Conservation (phyloP, 37 sponge, comb jelly and placozoan genomes). For the Crambe crambe region DNA sequence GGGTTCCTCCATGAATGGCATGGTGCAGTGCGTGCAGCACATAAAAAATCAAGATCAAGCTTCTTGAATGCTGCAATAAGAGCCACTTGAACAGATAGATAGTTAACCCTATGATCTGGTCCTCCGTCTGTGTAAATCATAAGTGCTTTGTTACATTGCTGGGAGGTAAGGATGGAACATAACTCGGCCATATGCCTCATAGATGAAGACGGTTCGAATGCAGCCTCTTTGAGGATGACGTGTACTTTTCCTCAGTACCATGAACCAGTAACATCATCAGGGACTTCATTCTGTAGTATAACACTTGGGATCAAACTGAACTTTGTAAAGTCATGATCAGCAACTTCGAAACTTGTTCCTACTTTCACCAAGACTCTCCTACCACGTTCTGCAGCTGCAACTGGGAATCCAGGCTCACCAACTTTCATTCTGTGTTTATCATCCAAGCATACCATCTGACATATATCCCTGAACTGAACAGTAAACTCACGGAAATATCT, state of each 20-base stretch:
- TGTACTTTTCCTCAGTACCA: constrained; percentile 42
- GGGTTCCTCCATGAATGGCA: constrained; percentile 56
- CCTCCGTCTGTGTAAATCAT: constrained; percentile 49
- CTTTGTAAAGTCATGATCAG: too few species aligned
- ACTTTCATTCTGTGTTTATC: too few species aligned
- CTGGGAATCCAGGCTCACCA: too few species aligned
- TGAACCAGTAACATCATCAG: constrained; percentile 9
- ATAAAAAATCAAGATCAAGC: constrained; percentile 18
- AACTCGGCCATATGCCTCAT: constrained; percentile 31
- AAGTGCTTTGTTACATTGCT: neutral
- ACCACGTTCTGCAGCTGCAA: constrained; percentile 60
- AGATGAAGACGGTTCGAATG: constrained; percentile 44
- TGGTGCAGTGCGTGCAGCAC: too few species aligned
- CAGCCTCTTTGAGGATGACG: constrained; percentile 21
- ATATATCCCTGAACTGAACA: constrained; percentile 12
- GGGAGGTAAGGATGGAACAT: neutral
- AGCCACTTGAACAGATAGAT: constrained; percentile 38
- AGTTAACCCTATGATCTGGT: constrained; percentile 42
- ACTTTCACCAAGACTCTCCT: constrained; percentile 38
- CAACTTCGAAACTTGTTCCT: constrained; percentile 3
- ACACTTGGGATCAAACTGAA: constrained; percentile 23
- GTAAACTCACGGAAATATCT: constrained; percentile 47
- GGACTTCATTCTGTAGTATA: constrained; percentile 11
- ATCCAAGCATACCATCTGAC: constrained; percentile 28
- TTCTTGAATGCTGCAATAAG: constrained; percentile 28